Conservation (phyloP, 2,113 vertebrate genomes). For the Oenanthe oenanthe region DNA sequence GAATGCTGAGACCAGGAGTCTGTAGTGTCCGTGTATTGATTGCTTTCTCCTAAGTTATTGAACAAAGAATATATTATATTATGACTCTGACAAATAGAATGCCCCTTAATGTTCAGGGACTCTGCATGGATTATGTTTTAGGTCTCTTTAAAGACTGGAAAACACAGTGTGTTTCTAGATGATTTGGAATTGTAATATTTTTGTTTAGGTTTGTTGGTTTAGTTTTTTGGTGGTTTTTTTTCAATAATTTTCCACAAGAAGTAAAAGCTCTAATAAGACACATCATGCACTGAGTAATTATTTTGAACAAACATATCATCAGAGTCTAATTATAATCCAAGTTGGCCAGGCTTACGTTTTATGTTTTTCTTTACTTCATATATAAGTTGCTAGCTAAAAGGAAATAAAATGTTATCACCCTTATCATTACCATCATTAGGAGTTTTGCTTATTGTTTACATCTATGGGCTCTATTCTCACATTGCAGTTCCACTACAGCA, state of each 20-base stretch:
- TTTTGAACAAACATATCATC: constrained; percentile 18
- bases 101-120: not conserved
- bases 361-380: not conserved
- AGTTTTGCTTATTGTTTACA: not conserved
- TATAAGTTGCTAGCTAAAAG: not conserved
- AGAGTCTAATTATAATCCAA: constrained; percentile 32
- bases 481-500: not conserved
- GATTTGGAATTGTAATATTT: not conserved
- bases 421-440: not conserved
- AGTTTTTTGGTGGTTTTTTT: too few relatives aligned
- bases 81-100: constrained; percentile 33
- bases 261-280: not conserved
- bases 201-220: not conserved
- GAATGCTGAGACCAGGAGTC: not conserved
- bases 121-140: constrained; percentile 7
- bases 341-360: not conserved
- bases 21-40: constrained; percentile 41
- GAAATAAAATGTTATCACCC: not conserved
- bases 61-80: constrained; percentile 23
- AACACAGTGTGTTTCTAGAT: not conserved
- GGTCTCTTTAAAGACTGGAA: constrained; percentile 22
- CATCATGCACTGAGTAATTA: not conserved
- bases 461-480: not conserved
- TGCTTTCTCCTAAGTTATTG: constrained; percentile 57
- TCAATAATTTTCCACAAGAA: not conserved